Evolutionary conservation across 2,888 invertebrate species (phyloP).

Genomic region (Rapana venosa): DNA sequence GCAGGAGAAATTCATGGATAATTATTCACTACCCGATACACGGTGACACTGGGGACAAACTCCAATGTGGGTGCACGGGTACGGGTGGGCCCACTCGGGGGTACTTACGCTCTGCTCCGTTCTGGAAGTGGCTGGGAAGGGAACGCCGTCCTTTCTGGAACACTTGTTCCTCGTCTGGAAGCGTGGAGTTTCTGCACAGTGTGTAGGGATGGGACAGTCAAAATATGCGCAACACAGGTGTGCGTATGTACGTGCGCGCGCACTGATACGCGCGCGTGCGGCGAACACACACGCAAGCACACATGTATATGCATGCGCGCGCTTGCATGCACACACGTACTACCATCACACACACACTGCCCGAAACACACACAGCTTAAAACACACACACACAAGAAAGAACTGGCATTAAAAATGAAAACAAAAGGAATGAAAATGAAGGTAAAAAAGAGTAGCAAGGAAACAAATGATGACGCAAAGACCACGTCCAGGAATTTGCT

Average conservation of each 20-base stretch:
- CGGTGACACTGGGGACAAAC: no score
- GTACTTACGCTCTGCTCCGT: slow-evolving; percentile 14
- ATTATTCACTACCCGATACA: no score
- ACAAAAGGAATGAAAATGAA: no score
- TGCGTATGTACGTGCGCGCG: background rate
- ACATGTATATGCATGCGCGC: background rate
- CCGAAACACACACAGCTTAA: background rate
- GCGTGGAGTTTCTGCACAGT: slow-evolving; percentile 30
- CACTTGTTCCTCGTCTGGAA: slow-evolving; percentile 34
- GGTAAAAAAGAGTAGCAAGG: no score
- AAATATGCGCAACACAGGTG: background rate
- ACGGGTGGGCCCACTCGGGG: background rate
- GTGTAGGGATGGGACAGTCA: background rate
- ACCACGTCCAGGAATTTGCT: no score
- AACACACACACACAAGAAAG: no score
- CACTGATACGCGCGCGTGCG: background rate
- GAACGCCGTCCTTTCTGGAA: slow-evolving; percentile 11
- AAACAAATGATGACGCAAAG: no score
- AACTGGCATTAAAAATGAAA: no score
- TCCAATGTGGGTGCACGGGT: no score
- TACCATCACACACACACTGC: background rate
- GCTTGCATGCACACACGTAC: background rate
- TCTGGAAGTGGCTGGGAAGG: slow-evolving; percentile 36
- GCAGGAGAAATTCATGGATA: no score
- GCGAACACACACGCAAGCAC: no score